A percentile compares a stretch with the other conserved stretches of the same genome.
phyloP scores from a whole-genome alignment of 2,888 invertebrate species.

The Scaptomyza cyrtandrae region DNA sequence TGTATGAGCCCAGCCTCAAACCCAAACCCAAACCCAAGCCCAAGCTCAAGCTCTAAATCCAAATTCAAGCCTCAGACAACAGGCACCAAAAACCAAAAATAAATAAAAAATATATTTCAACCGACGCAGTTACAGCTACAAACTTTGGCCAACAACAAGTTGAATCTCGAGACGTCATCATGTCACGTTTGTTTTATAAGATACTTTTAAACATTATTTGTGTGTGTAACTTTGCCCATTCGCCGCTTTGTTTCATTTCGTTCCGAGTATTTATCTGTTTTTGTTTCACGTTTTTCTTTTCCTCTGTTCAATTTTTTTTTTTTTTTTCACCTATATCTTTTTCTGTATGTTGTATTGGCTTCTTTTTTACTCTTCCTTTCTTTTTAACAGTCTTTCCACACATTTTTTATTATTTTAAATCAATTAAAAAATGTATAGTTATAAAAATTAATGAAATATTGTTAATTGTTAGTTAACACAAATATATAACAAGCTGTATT shows the following conservation, averaged over 20 bases:
- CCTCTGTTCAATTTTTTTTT: conserved; percentile 7
- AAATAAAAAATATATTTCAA: conserved; percentile 33
- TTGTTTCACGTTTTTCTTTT: conserved; percentile 1
- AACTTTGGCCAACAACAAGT: conserved; percentile 58
- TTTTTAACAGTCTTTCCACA: no score
- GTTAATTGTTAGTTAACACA: no score
- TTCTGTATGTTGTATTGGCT: conserved; percentile 16
- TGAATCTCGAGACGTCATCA: conserved; percentile 71
- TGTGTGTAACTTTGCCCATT: conserved; percentile 67
- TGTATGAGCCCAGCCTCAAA: conserved; percentile 45
- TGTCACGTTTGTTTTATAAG: conserved; percentile 80
- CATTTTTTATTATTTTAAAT: no score
- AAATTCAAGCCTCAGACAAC: conserved; percentile 15
- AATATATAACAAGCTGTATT: no score
- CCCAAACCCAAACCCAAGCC: not conserved
- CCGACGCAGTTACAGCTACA: conserved; percentile 12
- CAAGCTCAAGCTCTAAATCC: conserved; percentile 2
- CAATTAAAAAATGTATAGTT: no score
- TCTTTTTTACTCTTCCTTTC: conserved; percentile 1
- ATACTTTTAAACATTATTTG: conserved; percentile 77
- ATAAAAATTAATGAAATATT: no score
- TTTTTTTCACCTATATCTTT: conserved; percentile 15
- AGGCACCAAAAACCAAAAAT: conserved; percentile 45
- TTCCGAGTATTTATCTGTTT: conserved; percentile 48
- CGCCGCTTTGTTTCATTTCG: conserved; percentile 26